Evolutionary conservation across 2,113 vertebrate species (phyloP).

Genomic region (Beaufortia kweichowensis): DNA sequence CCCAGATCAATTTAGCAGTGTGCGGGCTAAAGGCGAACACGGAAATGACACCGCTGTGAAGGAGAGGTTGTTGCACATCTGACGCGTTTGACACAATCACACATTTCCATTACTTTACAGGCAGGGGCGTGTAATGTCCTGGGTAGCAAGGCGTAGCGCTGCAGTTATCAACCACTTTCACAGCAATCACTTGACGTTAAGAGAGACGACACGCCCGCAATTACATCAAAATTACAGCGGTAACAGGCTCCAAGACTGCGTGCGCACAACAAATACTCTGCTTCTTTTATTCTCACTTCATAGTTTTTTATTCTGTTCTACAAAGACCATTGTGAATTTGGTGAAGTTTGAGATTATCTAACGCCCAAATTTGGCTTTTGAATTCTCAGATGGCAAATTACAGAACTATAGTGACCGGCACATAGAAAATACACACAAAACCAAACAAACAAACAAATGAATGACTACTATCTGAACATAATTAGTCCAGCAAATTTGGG

Average conservation of each 20-base stretch:
- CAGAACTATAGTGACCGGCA: neutral
- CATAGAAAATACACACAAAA: neutral
- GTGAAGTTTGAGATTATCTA: neutral
- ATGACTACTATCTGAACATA: neutral
- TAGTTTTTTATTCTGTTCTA: neutral
- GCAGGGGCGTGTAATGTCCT: slow-evolving; percentile 42
- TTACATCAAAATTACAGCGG: slow-evolving; percentile 29
- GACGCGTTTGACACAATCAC: slow-evolving; percentile 46
- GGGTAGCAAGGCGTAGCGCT: slow-evolving; percentile 39
- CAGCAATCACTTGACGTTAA: slow-evolving; percentile 50
- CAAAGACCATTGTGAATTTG: neutral
- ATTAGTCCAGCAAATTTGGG: neutral
- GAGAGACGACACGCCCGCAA: slow-evolving; percentile 31
- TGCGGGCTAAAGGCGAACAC: neutral
- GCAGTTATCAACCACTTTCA: slow-evolving; percentile 54
- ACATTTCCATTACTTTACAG: slow-evolving; percentile 49
- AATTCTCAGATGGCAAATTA: neutral
- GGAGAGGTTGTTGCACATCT: slow-evolving; percentile 8
- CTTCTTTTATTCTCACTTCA: neutral
- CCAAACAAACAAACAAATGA: neutral
- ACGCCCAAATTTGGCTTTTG: too few relatives aligned
- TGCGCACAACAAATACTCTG: neutral
- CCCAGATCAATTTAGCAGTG: slow-evolving; percentile 27
- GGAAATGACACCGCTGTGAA: slow-evolving; percentile 25
- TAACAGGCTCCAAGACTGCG: neutral